A percentile compares a stretch with the other conserved stretches of the same genome.
phyloP scores from a whole-genome alignment of 2,888 invertebrate genomes.

The Tinea pellionella region DNA sequence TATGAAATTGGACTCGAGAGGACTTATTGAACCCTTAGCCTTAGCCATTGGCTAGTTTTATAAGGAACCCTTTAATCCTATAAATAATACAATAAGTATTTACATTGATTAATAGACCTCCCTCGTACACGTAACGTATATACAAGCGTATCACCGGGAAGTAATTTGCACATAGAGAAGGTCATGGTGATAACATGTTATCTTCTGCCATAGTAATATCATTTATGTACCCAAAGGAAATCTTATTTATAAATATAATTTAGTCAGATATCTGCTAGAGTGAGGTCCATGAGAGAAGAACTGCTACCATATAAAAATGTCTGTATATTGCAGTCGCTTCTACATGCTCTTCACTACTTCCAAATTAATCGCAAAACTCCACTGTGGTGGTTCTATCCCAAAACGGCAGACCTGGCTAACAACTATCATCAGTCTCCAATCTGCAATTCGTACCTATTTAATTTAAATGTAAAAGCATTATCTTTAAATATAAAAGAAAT shows the following conservation, averaged over 20 bases:
- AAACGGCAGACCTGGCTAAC: no score
- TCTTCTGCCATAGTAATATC: constrained; percentile 15
- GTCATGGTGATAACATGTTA: constrained; percentile 51
- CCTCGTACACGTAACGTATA: constrained; percentile 21
- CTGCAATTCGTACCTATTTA: no score
- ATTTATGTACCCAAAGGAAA: constrained; percentile 4
- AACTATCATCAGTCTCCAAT: no score
- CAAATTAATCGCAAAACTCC: no score
- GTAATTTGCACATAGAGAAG: constrained; percentile 57
- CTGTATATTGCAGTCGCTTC: no score
- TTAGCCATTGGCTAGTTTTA: no score
- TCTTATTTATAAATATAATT: constrained; percentile 1
- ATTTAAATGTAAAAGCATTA: no score
- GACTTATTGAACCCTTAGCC: no score
- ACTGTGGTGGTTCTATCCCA: no score
- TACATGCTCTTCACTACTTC: no score
- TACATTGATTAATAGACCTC: constrained; percentile 6
- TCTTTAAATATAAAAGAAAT: neutral
- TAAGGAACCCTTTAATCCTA: neutral
- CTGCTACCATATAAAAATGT: no score
- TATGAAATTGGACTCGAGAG: no score
- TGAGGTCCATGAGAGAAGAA: neutral
- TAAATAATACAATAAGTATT: neutral
- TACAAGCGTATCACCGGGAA: constrained; percentile 48
- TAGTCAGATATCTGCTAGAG: neutral